Evolutionary conservation across 2,888 invertebrate species (phyloP).

Genomic region (Lasioglossum villosulum): DNA sequence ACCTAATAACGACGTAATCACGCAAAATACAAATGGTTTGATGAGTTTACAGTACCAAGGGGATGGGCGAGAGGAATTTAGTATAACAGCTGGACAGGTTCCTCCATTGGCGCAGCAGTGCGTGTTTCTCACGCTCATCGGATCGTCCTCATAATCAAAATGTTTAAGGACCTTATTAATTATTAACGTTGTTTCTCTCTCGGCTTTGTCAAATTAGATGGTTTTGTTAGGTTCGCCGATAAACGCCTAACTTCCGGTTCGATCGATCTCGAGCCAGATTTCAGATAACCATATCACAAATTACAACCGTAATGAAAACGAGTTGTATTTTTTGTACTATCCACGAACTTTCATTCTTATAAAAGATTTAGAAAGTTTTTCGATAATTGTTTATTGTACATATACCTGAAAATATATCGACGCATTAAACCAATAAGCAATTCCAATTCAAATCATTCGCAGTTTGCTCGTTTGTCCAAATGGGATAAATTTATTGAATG

Average conservation of each 20-base stretch:
- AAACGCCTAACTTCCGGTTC: conserved; percentile 30
- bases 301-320: background rate
- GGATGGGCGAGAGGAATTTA: conserved; percentile 60
- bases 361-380: background rate
- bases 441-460: background rate
- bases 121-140: conserved; percentile 76
- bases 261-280: background rate
- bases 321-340: background rate
- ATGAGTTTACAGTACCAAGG: conserved; percentile 75
- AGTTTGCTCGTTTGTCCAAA: background rate
- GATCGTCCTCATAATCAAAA: conserved; percentile 60
- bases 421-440: background rate
- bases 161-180: conserved; percentile 22
- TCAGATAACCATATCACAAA: conserved; percentile 17
- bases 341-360: background rate
- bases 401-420: background rate
- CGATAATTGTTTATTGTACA: background rate
- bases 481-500: background rate
- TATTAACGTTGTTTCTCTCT: conserved; percentile 4
- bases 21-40: conserved; percentile 77
- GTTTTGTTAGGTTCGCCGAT: conserved; percentile 1
- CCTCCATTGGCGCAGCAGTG: conserved; percentile 75
- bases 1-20: conserved; percentile 80
- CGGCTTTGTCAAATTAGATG: background rate
- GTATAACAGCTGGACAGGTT: conserved; percentile 69